phyloP scores from a whole-genome alignment of 1,140 invertebrate species.

The Drosophila navojoa region DNA sequence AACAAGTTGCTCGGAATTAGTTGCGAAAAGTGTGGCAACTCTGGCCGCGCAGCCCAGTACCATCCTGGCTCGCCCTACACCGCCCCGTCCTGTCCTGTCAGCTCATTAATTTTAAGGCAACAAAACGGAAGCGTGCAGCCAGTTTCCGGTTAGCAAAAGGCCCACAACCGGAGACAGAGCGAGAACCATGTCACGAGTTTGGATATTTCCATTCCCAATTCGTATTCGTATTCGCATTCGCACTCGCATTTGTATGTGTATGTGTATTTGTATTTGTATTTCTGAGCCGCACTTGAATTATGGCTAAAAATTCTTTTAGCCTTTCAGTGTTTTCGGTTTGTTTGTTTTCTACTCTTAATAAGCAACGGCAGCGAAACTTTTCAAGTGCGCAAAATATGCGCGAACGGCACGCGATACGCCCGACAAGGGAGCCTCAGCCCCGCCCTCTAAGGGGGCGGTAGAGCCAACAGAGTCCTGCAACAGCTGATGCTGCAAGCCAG shows the following conservation, averaged over 20 bases:
- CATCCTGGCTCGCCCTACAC: not conserved
- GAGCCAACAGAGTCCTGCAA: slow-evolving; percentile 14
- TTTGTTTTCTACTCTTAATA: slow-evolving; percentile 62
- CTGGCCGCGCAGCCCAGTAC: slow-evolving; percentile 2
- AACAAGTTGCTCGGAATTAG: slow-evolving; percentile 79
- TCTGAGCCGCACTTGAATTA: slow-evolving; percentile 72
- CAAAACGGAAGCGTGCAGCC: slow-evolving; percentile 78
- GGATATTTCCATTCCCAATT: slow-evolving; percentile 33
- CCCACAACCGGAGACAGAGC: slow-evolving; percentile 64
- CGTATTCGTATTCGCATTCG: slow-evolving; percentile 31
- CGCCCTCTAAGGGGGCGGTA: not conserved
- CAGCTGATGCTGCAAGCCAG: slow-evolving; percentile 67
- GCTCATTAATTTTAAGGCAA: slow-evolving; percentile 79
- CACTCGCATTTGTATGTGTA: slow-evolving; percentile 38
- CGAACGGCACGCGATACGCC: slow-evolving; percentile 52
- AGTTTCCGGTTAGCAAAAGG: slow-evolving; percentile 67
- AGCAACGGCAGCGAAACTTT: slow-evolving; percentile 71
- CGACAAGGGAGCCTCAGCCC: not conserved
- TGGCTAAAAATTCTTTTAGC: slow-evolving; percentile 63
- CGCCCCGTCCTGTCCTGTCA: slow-evolving; percentile 39
- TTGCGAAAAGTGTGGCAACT: slow-evolving; percentile 79
- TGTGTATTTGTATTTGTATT: slow-evolving; percentile 33
- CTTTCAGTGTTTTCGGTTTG: slow-evolving; percentile 39
- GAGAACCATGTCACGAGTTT: slow-evolving; percentile 56
- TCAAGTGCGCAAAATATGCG: slow-evolving; percentile 77